Evolutionary conservation across 2,797 vertebrate genomes (phyloP).

Genomic region (Ceyx erithaca): DNA sequence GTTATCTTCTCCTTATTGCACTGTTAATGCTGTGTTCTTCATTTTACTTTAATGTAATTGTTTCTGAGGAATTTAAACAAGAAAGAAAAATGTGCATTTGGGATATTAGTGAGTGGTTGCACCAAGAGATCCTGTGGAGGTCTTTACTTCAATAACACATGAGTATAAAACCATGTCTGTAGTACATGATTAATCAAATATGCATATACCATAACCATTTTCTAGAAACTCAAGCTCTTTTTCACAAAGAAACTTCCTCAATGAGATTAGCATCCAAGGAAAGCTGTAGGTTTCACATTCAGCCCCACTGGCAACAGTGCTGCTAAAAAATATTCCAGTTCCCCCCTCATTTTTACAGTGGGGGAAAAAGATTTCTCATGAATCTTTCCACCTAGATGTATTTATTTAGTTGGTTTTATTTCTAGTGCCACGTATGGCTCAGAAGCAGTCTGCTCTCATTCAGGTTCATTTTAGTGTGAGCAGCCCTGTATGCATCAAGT

Average conservation of each 20-base stretch:
- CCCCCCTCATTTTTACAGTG: background rate
- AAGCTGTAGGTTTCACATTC: background rate
- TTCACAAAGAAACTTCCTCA: background rate
- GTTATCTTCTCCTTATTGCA: background rate
- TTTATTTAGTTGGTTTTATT: background rate
- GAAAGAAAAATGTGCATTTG: accelerated
- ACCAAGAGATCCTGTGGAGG: background rate
- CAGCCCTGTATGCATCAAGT: background rate
- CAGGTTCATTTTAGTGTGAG: background rate
- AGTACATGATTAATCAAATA: background rate
- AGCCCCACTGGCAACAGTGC: background rate
- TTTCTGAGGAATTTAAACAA: background rate
- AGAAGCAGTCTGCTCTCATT: background rate
- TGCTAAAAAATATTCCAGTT: background rate
- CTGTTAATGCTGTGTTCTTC: background rate
- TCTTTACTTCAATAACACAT: background rate
- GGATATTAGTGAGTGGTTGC: background rate
- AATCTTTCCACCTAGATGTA: background rate
- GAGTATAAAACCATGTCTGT: background rate
- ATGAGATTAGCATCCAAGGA: background rate
- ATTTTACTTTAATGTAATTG: background rate
- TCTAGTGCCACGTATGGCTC: background rate
- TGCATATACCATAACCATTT: accelerated
- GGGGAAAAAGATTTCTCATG: background rate
- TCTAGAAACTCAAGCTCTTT: background rate